phyloP scores from a whole-genome alignment of 30 jellyfish, hydroid and myxozoan genomes.

The Turritopsis rubra region DNA sequence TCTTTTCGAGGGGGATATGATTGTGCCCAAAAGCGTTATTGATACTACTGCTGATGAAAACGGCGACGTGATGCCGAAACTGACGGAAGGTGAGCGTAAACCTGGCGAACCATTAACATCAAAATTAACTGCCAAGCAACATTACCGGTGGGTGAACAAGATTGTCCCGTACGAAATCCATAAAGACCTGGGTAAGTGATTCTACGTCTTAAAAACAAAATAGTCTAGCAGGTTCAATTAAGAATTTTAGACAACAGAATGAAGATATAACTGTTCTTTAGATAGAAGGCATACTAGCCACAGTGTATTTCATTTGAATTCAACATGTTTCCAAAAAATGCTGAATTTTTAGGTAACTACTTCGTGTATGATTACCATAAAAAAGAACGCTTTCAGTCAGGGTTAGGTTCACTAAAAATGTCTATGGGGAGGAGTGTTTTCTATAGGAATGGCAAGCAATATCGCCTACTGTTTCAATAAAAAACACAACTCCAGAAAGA shows the following conservation, averaged over 20 bases:
- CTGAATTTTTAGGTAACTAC: too few relatives aligned
- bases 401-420: too few relatives aligned
- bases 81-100: neutral
- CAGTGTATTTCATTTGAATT: neutral
- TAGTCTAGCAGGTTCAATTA: neutral
- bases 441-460: neutral
- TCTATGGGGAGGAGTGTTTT: too few relatives aligned
- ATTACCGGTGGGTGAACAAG: slow-evolving; percentile 60
- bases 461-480: neutral
- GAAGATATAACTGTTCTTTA: too few relatives aligned
- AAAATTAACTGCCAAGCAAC: slow-evolving; percentile 30
- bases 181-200: neutral
- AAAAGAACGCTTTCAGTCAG: too few relatives aligned
- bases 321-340: neutral
- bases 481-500: neutral
- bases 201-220: neutral
- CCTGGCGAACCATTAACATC: neutral
- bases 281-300: neutral
- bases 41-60: slow-evolving; percentile 51
- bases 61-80: slow-evolving; percentile 35
- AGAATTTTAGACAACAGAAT: neutral
- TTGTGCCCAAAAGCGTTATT: slow-evolving; percentile 47
- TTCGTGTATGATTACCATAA: too few relatives aligned
- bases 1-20: slow-evolving; percentile 91
- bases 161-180: slow-evolving; percentile 58